Evolutionary conservation across 2,888 invertebrate species (phyloP), one percentile per base, ranked within the genome.

Genomic region (Cerastis rubricosa): DNA sequence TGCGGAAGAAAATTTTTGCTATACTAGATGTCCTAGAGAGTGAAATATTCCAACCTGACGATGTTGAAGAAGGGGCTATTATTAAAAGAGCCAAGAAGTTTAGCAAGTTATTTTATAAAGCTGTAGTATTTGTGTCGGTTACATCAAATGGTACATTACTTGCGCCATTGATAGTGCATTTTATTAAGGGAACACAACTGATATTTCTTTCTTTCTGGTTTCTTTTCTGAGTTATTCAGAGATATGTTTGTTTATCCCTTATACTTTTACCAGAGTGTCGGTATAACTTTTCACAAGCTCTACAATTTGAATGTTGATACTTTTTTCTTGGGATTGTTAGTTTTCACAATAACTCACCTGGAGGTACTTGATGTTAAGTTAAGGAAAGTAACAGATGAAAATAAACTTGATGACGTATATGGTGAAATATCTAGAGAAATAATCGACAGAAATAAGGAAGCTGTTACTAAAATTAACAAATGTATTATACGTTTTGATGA

Each of bases 321-420:
- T 3, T 94, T 94, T 79, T 89, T 95, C 63, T 74, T 93, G 85
- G 94, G 94, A 6, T 63, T 94, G 1, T 87, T 94, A 87, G 86
- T 93, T 66, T 88, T 93, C 12, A 75, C 78, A 0, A 93, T 93
- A 80, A 94, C 94, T 5, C 94, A 95, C 71, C 83, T 95, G 25
- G 92, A 94, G 40, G 88, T 95, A n/a, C 85, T 95, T n/a, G 90
- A 92, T 73, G 78, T 89, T 7, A 93, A 93, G 35, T 78, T 95
- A 25, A 85, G 89, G 49, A 91, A 78, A 64, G 76, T 93, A n/a
- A 91, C 92, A 9, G 84, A 89, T 69, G 65, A 74, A 25, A 59
- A 65, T 47, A 40, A 69, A 40, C 22, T 57, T n/a, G 40, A 70
- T 66, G 70, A 71, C 19, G 74, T 25, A 57, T 64, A 79, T 40